phyloP scores from a whole-genome alignment of 2,888 invertebrate genomes.

The Emmelina monodactyla region DNA sequence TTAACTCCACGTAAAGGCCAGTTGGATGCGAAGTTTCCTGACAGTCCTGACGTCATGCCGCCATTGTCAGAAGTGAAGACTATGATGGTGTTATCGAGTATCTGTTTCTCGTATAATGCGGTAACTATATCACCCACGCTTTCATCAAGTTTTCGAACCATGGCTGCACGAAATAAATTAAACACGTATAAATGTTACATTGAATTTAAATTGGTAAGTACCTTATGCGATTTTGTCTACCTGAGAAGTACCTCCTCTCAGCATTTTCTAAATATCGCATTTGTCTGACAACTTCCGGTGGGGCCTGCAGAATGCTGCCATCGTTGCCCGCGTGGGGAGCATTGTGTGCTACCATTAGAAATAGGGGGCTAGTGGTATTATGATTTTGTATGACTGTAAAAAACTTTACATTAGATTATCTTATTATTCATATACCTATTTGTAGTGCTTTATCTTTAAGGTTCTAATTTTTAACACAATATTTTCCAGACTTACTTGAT shows the following conservation, averaged over 20 bases:
- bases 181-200: not conserved
- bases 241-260: slow-evolving; percentile 75
- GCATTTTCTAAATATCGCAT: slow-evolving; percentile 74
- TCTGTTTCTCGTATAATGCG: slow-evolving; percentile 69
- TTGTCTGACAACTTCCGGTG: slow-evolving; percentile 70
- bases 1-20: slow-evolving; percentile 82
- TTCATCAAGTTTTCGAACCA: slow-evolving; percentile 85
- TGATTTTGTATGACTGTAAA: slow-evolving; percentile 70
- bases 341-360: slow-evolving; percentile 79
- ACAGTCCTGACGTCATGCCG: slow-evolving; percentile 76
- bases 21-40: slow-evolving; percentile 78
- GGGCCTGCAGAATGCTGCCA: slow-evolving; percentile 76
- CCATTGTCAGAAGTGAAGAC: slow-evolving; percentile 91
- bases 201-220: no score
- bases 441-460: no score
- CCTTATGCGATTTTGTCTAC: slow-evolving; percentile 36
- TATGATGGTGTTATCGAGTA: slow-evolving; percentile 83
- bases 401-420: no score
- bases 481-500: slow-evolving; percentile 51
- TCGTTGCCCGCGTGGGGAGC: slow-evolving; percentile 82
- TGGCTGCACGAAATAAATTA: slow-evolving; percentile 63
- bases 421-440: no score
- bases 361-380: slow-evolving; percentile 70
- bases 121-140: slow-evolving; percentile 81
- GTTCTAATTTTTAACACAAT: no score